Conservation (phyloP, 2,888 invertebrate genomes). For the Plemyria rubiginata region DNA sequence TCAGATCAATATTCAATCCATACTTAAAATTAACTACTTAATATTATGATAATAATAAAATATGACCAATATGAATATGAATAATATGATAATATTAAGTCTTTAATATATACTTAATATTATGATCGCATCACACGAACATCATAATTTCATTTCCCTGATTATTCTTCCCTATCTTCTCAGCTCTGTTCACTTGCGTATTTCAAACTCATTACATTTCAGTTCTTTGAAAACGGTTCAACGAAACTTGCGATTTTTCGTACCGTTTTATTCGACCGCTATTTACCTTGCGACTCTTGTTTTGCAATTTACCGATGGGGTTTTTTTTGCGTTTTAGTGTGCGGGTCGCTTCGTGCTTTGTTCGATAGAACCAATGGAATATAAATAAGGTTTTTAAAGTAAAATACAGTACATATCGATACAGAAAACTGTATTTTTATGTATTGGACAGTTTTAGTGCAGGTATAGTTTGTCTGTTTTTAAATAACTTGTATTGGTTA, state of each 20-base stretch:
- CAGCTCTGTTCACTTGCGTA: slow-evolving; percentile 7
- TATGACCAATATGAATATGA: no score
- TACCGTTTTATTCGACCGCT: slow-evolving; percentile 44
- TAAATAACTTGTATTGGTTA: no score
- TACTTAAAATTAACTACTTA: no score
- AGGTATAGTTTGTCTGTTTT: no score
- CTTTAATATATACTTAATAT: no score
- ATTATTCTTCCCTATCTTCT: not conserved
- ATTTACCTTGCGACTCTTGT: slow-evolving; percentile 66
- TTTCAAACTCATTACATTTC: slow-evolving; percentile 35
- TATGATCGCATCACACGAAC: no score
- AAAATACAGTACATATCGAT: not conserved
- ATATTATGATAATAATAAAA: no score
- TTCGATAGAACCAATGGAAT: not conserved
- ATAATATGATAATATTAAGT: no score
- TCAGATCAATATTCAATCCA: no score
- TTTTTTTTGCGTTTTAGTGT: slow-evolving; percentile 25
- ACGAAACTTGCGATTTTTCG: slow-evolving; percentile 42
- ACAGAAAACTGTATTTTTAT: not conserved
- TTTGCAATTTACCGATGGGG: slow-evolving; percentile 64
- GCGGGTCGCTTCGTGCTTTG: slow-evolving; percentile 13
- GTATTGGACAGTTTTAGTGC: no score
- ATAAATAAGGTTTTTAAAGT: slow-evolving; percentile 4
- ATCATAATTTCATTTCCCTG: no score
- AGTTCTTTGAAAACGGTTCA: slow-evolving; percentile 34